Percentiles rank a stretch among this genome's conserved stretches.
phyloP scores from a whole-genome alignment of 2,113 vertebrate genomes.

The Zosterops pallidus region DNA sequence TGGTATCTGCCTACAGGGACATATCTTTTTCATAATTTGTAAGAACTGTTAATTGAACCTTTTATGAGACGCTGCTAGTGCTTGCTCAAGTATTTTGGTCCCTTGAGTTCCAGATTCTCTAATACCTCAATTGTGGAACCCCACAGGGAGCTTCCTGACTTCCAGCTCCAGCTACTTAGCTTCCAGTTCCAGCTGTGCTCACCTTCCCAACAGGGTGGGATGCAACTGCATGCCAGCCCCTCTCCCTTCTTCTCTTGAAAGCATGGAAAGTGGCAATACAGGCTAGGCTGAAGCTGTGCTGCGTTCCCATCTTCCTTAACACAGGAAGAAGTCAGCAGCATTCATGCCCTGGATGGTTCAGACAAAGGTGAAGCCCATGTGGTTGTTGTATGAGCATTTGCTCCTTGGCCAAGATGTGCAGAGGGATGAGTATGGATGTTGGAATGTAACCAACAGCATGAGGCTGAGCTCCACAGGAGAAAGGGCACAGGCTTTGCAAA shows the following conservation, averaged over 20 bases:
- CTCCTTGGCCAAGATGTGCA: background rate
- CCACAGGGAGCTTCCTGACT: background rate
- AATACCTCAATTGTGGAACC: background rate
- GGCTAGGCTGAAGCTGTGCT: background rate
- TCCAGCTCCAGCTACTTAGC: background rate
- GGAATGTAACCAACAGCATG: background rate
- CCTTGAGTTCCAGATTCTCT: background rate
- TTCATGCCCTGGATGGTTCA: background rate
- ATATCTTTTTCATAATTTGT: background rate
- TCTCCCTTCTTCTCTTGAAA: background rate
- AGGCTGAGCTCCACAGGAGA: background rate
- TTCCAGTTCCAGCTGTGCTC: background rate
- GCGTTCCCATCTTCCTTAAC: background rate
- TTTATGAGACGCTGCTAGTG: background rate
- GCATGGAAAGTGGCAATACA: background rate
- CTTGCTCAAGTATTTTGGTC: background rate
- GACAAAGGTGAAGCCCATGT: background rate
- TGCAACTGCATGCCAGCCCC: background rate
- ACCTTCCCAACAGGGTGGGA: background rate
- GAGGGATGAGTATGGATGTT: background rate
- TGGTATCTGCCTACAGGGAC: background rate
- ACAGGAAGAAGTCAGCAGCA: background rate
- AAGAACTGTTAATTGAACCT: background rate
- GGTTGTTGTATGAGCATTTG: background rate
- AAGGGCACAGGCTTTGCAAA: background rate